Evolutionary conservation across 2,797 vertebrate genomes (phyloP).

Genomic region (Buceros bicornis): DNA sequence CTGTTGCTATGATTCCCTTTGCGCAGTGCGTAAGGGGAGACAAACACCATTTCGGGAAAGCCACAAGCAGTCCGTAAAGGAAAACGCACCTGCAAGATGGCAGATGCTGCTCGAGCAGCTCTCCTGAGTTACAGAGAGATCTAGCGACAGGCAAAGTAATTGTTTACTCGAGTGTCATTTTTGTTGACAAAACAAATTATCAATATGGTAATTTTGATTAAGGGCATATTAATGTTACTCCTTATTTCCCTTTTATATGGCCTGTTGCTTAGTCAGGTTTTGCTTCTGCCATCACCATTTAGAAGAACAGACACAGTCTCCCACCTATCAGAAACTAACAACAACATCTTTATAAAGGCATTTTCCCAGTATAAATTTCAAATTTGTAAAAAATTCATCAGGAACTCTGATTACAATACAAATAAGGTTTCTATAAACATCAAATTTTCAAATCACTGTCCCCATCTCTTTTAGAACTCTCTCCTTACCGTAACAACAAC

Average conservation of each 20-base stretch:
- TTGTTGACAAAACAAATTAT: neutral
- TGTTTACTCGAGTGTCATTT: neutral
- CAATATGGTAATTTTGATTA: neutral
- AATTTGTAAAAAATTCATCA: neutral
- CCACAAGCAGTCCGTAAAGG: accelerated
- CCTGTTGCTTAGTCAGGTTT: neutral
- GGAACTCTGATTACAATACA: neutral
- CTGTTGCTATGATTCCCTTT: neutral
- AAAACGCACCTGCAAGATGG: accelerated
- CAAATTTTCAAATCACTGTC: neutral
- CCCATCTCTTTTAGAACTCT: neutral
- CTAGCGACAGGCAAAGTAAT: neutral
- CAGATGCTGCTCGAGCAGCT: neutral
- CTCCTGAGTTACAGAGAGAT: neutral
- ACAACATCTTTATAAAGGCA: neutral
- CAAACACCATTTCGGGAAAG: neutral
- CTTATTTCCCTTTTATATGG: neutral
- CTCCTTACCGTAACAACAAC: neutral
- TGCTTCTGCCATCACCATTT: neutral
- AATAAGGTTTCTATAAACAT: neutral
- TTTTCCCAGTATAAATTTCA: neutral
- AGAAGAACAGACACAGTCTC: neutral
- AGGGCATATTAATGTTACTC: neutral
- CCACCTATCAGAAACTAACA: neutral
- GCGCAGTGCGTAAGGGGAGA: neutral